These are phyloP conservation scores for Apostichopus californicus DNA, from an alignment of 35 echinoderm and acorn worm species.

Conservation along the genomic window DNA sequence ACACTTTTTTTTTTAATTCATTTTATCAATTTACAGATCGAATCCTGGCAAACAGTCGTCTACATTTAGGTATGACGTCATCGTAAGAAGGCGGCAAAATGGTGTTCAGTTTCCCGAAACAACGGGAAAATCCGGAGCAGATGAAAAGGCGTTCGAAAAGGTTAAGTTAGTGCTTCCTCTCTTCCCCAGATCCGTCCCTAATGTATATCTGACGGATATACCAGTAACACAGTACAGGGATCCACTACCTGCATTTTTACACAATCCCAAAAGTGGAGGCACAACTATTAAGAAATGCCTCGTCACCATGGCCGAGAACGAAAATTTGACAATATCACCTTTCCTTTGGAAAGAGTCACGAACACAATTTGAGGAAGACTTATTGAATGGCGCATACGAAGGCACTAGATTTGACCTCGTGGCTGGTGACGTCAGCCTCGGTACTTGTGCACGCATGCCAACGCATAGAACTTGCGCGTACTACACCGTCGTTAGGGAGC, in stretches of 20 bases:
- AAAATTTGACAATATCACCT: not conserved
- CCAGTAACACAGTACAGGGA: not conserved
- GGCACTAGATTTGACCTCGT: not conserved
- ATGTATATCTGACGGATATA: not conserved
- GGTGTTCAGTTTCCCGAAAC: not conserved
- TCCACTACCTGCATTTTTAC: constrained; percentile 51
- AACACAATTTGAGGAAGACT: not conserved
- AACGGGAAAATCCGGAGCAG: not conserved
- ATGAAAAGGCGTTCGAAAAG: not conserved
- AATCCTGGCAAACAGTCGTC: no score
- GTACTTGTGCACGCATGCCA: not conserved
- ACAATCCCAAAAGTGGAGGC: constrained; percentile 74
- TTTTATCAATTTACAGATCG: no score
- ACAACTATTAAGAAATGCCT: constrained; percentile 70
- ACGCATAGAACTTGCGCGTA: constrained; percentile 46
- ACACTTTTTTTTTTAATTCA: no score
- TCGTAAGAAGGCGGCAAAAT: not conserved
- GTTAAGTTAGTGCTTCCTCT: not conserved
- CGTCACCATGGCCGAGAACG: not conserved
- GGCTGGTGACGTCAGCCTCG: not conserved
- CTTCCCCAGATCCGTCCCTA: not conserved
- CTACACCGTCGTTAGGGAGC: constrained; percentile 73
- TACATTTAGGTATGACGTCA: not conserved
- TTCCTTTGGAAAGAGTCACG: constrained; percentile 21
- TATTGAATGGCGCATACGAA: not conserved